These are phyloP conservation scores for Knipowitschia caucasica DNA, from an alignment of 2,797 vertebrate genomes.

Conservation along the genomic window DNA sequence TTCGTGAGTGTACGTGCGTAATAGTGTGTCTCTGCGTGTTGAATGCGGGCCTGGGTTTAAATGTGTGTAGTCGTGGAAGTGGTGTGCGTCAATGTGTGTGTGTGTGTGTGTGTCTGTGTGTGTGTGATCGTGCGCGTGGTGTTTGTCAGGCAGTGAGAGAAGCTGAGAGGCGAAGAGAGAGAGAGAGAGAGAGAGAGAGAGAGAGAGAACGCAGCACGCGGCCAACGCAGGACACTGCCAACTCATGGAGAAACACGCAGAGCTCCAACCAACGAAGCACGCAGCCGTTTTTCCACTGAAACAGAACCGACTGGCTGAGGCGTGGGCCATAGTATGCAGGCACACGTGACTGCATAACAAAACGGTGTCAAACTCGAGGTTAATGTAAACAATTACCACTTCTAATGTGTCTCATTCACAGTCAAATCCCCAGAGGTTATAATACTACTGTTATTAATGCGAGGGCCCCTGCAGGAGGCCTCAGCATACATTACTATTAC, in stretches of 20 bases:
- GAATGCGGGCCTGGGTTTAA: too few relatives aligned
- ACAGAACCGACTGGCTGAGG: neutral
- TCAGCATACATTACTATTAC: neutral
- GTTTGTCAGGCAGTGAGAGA: constrained; percentile 68
- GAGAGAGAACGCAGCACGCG: constrained; percentile 69
- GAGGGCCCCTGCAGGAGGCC: neutral
- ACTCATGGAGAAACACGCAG: constrained; percentile 71
- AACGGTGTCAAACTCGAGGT: neutral
- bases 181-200: constrained; percentile 45
- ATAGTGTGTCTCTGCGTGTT: neutral
- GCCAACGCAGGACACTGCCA: constrained; percentile 73
- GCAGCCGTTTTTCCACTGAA: constrained; percentile 33
- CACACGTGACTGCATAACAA: neutral
- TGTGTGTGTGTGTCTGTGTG: constrained; percentile 16
- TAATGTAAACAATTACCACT: neutral
- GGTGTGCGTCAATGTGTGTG: constrained; percentile 18
- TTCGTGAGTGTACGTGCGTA: neutral
- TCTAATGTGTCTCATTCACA: neutral
- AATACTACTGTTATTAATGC: neutral
- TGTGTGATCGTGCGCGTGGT: constrained; percentile 33
- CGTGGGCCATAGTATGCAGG: neutral
- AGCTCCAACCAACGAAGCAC: constrained; percentile 71
- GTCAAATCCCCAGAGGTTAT: neutral
- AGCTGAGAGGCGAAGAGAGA: constrained; percentile 47
- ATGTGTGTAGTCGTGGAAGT: constrained; percentile 8